A percentile compares a stretch with the other conserved stretches of the same genome.
These are phyloP conservation scores for Harpalus rufipes DNA, from an alignment of 2,888 invertebrate species.

Conservation along the genomic window DNA sequence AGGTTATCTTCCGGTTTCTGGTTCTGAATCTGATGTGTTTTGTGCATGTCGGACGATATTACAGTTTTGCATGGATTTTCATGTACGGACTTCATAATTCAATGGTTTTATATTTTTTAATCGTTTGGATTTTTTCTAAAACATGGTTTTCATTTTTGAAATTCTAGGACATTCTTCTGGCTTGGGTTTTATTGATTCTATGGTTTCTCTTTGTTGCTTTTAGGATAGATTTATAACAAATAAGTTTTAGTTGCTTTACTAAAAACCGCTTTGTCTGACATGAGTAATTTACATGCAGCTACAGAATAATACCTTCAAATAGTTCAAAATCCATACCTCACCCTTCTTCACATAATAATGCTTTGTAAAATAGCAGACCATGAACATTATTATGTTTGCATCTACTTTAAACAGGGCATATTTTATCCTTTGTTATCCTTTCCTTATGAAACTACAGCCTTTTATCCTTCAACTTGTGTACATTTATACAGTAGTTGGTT, in stretches of 20 bases:
- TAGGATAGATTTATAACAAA: conserved; percentile 32
- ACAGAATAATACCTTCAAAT: conserved; percentile 25
- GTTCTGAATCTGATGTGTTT: conserved; percentile 47
- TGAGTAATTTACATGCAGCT: conserved; percentile 40
- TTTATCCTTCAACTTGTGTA: conserved; percentile 36
- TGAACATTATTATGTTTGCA: conserved; percentile 46
- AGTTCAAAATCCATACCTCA: conserved; percentile 18
- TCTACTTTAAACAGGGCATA: conserved; percentile 30
- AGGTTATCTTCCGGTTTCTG: conserved; percentile 71
- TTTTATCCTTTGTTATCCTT: conserved; percentile 24
- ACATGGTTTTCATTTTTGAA: conserved; percentile 15
- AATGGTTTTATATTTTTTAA: conserved; percentile 22
- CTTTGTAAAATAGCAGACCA: conserved; percentile 49
- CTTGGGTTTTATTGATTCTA: conserved; percentile 39
- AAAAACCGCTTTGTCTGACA: conserved; percentile 30
- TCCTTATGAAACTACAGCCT: neutral
- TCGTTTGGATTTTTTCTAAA: conserved; percentile 24
- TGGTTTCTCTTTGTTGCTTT: conserved; percentile 40
- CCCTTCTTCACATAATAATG: conserved; percentile 28
- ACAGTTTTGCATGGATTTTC: conserved; percentile 36
- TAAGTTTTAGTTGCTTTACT: conserved; percentile 42
- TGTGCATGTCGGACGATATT: conserved; percentile 41
- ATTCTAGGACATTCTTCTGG: conserved; percentile 14
- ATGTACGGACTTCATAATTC: conserved; percentile 25
- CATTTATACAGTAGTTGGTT: conserved; percentile 31